Evolutionary conservation across 2,113 vertebrate species (phyloP).

Genomic region (Indri indri): DNA sequence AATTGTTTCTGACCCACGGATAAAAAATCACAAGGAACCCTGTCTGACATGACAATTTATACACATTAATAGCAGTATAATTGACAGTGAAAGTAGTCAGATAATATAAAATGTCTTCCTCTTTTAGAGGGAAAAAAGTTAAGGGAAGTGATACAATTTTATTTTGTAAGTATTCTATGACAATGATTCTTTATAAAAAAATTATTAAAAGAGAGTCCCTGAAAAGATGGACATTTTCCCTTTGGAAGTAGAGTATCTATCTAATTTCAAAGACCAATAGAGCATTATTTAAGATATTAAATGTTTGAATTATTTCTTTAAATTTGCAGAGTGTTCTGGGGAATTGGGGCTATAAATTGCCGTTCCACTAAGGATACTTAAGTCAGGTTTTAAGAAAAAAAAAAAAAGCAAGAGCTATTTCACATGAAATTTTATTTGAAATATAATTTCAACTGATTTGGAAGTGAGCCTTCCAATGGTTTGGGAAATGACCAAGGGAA

Average conservation of each 20-base stretch:
- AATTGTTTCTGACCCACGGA: background rate
- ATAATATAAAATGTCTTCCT: background rate
- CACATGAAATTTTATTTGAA: conserved; percentile 47
- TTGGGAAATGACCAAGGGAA: background rate
- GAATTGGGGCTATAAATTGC: conserved; percentile 36
- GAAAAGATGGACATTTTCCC: background rate
- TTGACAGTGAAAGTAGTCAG: background rate
- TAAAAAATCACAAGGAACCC: background rate
- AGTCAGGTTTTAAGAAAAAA: background rate
- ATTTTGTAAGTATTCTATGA: background rate
- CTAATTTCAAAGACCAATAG: conserved; percentile 53
- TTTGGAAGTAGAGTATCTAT: conserved; percentile 33
- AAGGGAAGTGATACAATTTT: background rate
- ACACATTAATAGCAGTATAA: background rate
- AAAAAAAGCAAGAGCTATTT: conserved; percentile 19
- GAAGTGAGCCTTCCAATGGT: background rate
- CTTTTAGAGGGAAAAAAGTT: background rate
- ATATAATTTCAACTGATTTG: conserved; percentile 25
- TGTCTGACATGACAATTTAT: background rate
- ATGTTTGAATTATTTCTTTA: conserved; percentile 48
- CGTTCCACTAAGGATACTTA: background rate
- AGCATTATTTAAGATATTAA: conserved; percentile 59
- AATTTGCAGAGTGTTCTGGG: conserved; percentile 48
- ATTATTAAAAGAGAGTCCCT: background rate
- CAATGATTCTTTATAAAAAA: background rate